A percentile compares a stretch with the other conserved stretches of the same genome.
These are phyloP conservation scores for Tillus elongatus DNA, from an alignment of 2,888 invertebrate species.

Conservation along the genomic window DNA sequence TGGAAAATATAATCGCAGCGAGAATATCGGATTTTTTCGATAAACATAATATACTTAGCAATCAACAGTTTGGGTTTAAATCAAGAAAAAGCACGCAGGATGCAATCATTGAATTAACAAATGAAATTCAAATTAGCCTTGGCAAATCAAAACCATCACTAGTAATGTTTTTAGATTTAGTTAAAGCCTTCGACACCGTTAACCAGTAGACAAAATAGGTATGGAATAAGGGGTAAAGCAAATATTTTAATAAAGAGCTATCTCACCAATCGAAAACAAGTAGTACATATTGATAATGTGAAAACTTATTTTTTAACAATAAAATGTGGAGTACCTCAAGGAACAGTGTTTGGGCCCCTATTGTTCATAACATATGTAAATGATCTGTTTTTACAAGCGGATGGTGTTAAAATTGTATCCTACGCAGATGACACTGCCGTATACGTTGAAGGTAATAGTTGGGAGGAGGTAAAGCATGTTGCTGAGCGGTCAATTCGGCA, in stretches of 20 bases:
- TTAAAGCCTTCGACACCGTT: not conserved
- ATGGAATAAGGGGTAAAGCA: not conserved
- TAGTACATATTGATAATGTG: not conserved
- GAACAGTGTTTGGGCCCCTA: not conserved
- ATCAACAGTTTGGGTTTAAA: not conserved
- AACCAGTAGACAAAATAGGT: too few relatives aligned
- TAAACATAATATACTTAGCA: not conserved
- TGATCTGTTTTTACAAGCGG: not conserved
- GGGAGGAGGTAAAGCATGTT: conserved; percentile 4
- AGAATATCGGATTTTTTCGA: not conserved
- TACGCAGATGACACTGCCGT: conserved; percentile 4
- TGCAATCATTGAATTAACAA: not conserved
- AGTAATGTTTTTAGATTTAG: not conserved
- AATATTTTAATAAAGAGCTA: not conserved
- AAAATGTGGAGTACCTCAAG: not conserved
- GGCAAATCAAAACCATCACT: not conserved
- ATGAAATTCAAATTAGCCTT: not conserved
- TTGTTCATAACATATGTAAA: conserved; percentile 3
- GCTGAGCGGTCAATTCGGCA: too few relatives aligned
- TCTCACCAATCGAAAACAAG: not conserved
- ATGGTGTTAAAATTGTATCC: not conserved
- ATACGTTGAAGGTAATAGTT: not conserved
- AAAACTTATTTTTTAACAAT: not conserved
- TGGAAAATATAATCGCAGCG: too few relatives aligned
- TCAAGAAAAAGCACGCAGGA: not conserved